Percentiles rank a stretch among this genome's conserved stretches.
Conservation (phyloP, 2,113 vertebrate genomes). For the Girardinichthys multiradiatus region DNA sequence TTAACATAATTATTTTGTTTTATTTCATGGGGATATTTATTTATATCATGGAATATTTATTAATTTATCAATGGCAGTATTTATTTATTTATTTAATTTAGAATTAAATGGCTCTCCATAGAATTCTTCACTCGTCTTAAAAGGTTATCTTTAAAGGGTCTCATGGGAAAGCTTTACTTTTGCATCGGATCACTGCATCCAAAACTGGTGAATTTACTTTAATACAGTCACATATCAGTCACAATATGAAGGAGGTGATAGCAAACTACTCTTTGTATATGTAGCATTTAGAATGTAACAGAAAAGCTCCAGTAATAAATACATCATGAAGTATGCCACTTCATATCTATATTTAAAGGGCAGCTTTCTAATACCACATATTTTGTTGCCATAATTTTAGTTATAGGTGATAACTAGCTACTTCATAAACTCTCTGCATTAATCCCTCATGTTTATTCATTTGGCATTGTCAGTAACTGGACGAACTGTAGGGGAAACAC, state of each 20-base stretch:
- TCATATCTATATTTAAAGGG: neutral
- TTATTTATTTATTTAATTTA: too few relatives aligned
- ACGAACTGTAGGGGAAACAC: conserved; percentile 9
- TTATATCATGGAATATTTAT: too few relatives aligned
- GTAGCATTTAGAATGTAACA: neutral
- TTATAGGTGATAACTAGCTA: neutral
- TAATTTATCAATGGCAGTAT: too few relatives aligned
- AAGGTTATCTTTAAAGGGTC: conserved; percentile 11
- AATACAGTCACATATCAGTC: neutral
- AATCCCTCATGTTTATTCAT: conserved; percentile 11
- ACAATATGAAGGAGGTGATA: too few relatives aligned
- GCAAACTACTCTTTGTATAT: too few relatives aligned
- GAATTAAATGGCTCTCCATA: too few relatives aligned
- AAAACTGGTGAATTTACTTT: neutral
- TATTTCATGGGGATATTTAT: too few relatives aligned
- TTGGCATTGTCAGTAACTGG: conserved; percentile 30
- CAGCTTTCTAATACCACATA: neutral
- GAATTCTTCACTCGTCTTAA: conserved; percentile 7
- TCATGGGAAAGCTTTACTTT: conserved; percentile 15
- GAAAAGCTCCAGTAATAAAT: neutral
- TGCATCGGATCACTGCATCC: neutral
- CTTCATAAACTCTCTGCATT: neutral
- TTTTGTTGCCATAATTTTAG: neutral
- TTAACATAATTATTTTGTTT: too few relatives aligned
- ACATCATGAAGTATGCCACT: neutral